Evolutionary conservation across 53 echinoderm and acorn worm species (phyloP), one percentile per base, ranked within the genome.

Genomic region (Antedon mediterranea): DNA sequence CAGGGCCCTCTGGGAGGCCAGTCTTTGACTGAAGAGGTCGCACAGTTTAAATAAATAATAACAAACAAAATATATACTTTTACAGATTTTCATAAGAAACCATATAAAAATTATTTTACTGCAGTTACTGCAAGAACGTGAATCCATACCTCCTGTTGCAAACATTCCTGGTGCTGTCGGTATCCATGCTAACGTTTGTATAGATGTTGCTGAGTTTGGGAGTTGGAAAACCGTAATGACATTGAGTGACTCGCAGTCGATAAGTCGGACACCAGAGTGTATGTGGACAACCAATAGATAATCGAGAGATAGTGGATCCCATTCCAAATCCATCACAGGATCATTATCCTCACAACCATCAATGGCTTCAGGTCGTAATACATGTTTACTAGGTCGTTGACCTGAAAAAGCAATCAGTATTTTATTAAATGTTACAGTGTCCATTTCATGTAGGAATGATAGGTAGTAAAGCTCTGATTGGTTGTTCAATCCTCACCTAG

Each of bases 121-220:
- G n/a, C n/a, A n/a, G n/a, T n/a, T n/a, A n/a, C n/a, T n/a, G n/a
- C n/a, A n/a, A n/a, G n/a, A n/a, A n/a, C n/a, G 20, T 70, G 30
- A 80, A 18, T 30, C 27, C 23, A 57, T 77, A 97, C 97, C 97
- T 90, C 97, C 97, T 72, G 92, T 93, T 27, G 92, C 90, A 88
- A 97, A 97, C 97, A 97, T 97, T 28, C 97, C 97, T 29, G 97
- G 97, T 43, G 97, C 97, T 28, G 92, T 90, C 3, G 97, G 92
- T 31, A 97, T 92, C 97, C 97, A 97, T 0, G 97, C 91, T 80
- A 97, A 29, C 8, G 97, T 97, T 32, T 89, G 79, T 7, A 97
- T 85, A 26, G 88, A 28, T 27, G 84, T 83, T 30, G 92, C 88
- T 0, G 80, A 75, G 76, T 89, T 97, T 5, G 97, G 97, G 32